Evolutionary conservation across 2,888 invertebrate species (phyloP), one percentile per base, ranked within the genome.

Genomic region (Gortyna flavago): DNA sequence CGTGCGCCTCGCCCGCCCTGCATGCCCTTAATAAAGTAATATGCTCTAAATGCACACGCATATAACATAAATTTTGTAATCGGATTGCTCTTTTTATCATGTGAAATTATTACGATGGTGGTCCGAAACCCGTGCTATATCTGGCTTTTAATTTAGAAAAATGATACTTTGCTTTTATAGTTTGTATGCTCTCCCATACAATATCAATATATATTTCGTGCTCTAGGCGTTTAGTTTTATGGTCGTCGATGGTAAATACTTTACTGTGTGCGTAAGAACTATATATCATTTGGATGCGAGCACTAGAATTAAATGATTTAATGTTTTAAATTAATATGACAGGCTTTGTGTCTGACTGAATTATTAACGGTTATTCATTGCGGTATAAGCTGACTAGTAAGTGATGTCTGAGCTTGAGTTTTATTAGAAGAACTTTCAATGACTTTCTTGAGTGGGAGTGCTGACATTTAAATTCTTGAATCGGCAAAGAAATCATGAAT

Each of bases 11-110:
- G 93, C 93, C 95, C 95, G 94, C 94, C 94, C 93, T 90, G 94
- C 92, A 91, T 93, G 95, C 93, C 94, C 94, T 95, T 96, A 95
- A 96, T 96, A 96, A 96, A 96, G 96, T 95, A 95, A 96, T 96
- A 95, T 95, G 93, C 94, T 96, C 96, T 95, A 95, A 96, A 96
- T 95, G 95, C 93, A 93, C 95, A 94, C 95, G 95, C 95, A 94
- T 95, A 95, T 94, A 95, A 94, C 95, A 96, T 96, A 96, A 94
- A 96, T 96, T 95, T 93, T 91, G 92, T 93, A 92, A 93, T 93
- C 93, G 90, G 88, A 87, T 91, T 95, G 94, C 92, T 96, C 94
- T 94, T 96, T 96, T 96, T 96, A 94, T 93, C 92, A 92, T 93
- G 91, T 93, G 94, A 94, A 95, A 96, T 95, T 92, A 95, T 96